Base-by-base conservation (phyloP, 2,113 vertebrate species). In the Nibea coibor region DNA sequence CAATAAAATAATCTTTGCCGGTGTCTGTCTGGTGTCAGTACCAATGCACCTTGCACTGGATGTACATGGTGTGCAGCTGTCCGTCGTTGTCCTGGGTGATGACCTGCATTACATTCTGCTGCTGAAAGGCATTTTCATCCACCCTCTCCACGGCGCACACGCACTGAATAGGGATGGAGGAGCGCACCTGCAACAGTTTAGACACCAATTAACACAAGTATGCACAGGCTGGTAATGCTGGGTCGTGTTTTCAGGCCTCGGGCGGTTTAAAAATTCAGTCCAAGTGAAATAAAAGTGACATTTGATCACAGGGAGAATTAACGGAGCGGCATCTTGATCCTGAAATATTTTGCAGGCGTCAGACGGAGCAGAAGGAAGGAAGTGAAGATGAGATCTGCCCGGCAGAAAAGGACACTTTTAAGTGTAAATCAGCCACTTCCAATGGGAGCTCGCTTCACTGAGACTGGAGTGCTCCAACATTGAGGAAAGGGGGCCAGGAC, bases 61-160 rank as follows among this genome's bases (percentile, higher is more conserved):
- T 95, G 93, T 98, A 98, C 87, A 95, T 95, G 85, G 95, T 97
- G 90, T 93, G 93, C 75, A 94, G 92, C 70, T 95, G 91, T 10
- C 94, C 92, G 0, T 94, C 82, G 0, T 80, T 92, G 47, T 95
- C 96, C 92, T 94, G 95, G 0, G 95, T 96, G 80, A 97, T 90
- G 74, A 99, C 92, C 94, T 98, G 97, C 96, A 98, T 96, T 90
- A 97, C 89, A 28, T 97, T 94, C 14, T 96, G 95, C 88, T 97
- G 95, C 90, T 97, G 97, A 93, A 97, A 98, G 91, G 97, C 96
- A 51, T 96, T 95, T 86, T 97, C 96, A 0, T 98, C 97, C 91
- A 97, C 96, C 7, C 94, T 93, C 93, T 98, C 97, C 93, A 98
- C 96, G 0, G 95, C 97, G 35, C 95, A 93, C 88, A 98, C 96